Evolutionary conservation across 2,113 vertebrate genomes (phyloP), one percentile per base, ranked within the genome.

Genomic region (Sinocyclocheilus anshuiensis): DNA sequence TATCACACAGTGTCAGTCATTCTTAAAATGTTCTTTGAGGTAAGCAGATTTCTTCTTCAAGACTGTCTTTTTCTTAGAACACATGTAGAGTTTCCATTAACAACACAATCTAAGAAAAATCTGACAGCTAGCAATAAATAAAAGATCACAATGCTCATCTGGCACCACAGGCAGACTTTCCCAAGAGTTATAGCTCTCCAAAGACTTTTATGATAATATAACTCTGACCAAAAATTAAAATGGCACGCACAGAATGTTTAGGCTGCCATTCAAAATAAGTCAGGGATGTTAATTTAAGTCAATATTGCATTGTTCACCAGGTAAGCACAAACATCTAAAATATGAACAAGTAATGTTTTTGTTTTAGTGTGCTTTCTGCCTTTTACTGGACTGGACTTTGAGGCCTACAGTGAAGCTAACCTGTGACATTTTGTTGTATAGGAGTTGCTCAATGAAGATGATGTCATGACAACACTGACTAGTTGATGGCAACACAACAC

Each of bases 21-120:
- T 59, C 18, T 61, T 61, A 61, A 79, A 61, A 79, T 24, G 11
- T 61, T 75, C 20, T 76, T 80, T 61, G 22, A 80, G 33, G 12
- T 80, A 42, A 61, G 53, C 15, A 10, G 48, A 72, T 20, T 18
- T 36, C 33, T 57, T 33, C 16, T 22, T 77, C 10, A 11, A 55
- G 48, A 33, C 6, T 76, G 74, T 48, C n/a, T 77, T 77, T 76
- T 48, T 50, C 22, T 76, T 61, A n/a, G 20, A 59, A 10, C 20
- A 22, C 7, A n/a, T 3, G 6, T n/a, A 9, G 57, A 61, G 57
- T 61, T 61, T n/a, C 57, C 3, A 61, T 61, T 61, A n/a, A 61
- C 57, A 61, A 61, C 22, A 61, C 57, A n/a, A 61, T 75, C 22
- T 75, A 24, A 75, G 42, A 75, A 75, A 75, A 48, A 48, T 26